Percentiles rank a stretch among this genome's conserved stretches.
phyloP scores from a whole-genome alignment of 2,797 vertebrate genomes.

The Sebastes matsubarae region DNA sequence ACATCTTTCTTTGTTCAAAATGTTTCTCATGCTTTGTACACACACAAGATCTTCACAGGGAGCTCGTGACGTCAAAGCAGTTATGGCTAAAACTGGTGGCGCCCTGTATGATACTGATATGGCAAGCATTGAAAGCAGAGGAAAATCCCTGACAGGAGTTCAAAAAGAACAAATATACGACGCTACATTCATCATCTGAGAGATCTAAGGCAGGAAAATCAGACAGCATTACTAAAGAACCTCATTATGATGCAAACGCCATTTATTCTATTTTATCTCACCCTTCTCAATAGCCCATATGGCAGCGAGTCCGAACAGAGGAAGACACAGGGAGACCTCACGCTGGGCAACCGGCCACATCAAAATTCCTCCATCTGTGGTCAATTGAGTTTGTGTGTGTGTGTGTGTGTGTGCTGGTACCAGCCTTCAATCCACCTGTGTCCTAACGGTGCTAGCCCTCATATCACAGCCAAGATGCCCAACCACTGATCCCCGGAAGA shows the following conservation, averaged over 20 bases:
- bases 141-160: conserved; percentile 69
- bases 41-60: conserved; percentile 16
- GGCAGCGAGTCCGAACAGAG: conserved; percentile 69
- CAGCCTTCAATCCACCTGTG: conserved; percentile 64
- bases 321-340: conserved; percentile 76
- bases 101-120: conserved; percentile 44
- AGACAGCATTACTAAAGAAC: conserved; percentile 77
- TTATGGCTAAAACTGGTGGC: conserved; percentile 37
- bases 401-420: conserved; percentile 26
- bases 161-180: conserved; percentile 71
- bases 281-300: conserved; percentile 79
- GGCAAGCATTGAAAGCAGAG: conserved; percentile 48
- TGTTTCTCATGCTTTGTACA: conserved; percentile 1
- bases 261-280: conserved; percentile 82
- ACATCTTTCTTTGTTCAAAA: conserved; percentile 34
- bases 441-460: conserved; percentile 42
- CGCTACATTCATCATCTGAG: conserved; percentile 60
- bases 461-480: conserved; percentile 45
- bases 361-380: conserved; percentile 83
- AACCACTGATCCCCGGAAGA: conserved; percentile 52
- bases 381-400: conserved; percentile 45
- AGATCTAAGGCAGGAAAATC: conserved; percentile 77
- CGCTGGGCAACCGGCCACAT: conserved; percentile 75
- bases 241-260: conserved; percentile 83
- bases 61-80: conserved; percentile 11